phyloP scores from a whole-genome alignment of 2,113 vertebrate genomes.

The Himantopus leucocephalus region DNA sequence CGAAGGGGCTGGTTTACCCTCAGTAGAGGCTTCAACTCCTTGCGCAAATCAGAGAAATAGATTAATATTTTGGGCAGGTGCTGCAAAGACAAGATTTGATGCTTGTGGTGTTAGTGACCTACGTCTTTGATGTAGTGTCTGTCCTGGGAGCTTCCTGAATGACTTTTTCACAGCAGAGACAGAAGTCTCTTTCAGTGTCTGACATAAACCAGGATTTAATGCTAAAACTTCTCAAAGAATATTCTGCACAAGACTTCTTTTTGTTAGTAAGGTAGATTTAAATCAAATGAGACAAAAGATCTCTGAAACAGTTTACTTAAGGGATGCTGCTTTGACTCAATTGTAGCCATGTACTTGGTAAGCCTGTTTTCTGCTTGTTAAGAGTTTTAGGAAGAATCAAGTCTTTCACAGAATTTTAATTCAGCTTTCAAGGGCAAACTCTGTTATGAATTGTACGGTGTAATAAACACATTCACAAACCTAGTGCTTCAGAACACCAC shows the following conservation, averaged over 20 bases:
- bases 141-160: background rate
- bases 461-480: background rate
- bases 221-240: background rate
- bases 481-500: background rate
- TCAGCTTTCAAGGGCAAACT: background rate
- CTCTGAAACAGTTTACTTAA: background rate
- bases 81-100: background rate
- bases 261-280: background rate
- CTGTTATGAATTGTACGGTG: background rate
- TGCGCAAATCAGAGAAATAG: background rate
- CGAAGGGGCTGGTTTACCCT: background rate
- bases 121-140: background rate
- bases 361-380: background rate
- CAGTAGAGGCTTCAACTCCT: background rate
- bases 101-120: background rate
- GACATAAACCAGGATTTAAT: background rate
- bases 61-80: background rate
- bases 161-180: background rate
- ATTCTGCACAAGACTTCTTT: background rate
- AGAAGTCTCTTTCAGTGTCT: background rate
- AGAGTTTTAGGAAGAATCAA: background rate
- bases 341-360: background rate
- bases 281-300: background rate
- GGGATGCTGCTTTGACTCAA: background rate
- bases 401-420: background rate